Conservation (phyloP, 2,888 invertebrate genomes). For the Hypomecis punctinalis region DNA sequence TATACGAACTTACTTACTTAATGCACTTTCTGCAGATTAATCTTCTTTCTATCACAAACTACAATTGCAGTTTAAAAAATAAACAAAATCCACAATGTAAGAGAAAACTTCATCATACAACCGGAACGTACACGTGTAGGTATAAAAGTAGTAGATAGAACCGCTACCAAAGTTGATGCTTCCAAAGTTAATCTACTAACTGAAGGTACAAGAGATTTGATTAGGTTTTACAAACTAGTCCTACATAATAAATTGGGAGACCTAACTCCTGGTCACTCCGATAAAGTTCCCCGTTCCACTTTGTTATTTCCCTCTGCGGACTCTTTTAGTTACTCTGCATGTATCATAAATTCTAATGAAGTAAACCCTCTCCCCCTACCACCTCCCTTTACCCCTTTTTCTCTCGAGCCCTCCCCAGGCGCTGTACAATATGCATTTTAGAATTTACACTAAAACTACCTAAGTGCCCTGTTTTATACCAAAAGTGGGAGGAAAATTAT, state of each 20-base stretch:
- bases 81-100: no score
- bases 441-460: conserved; percentile 24
- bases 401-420: neutral
- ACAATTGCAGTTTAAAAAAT: no score
- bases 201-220: no score
- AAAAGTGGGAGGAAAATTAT: conserved; percentile 10
- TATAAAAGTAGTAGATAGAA: no score
- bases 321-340: conserved; percentile 23
- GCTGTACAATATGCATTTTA: conserved; percentile 22
- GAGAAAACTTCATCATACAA: no score
- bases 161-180: no score
- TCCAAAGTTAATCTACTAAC: no score
- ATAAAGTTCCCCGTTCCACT: conserved; percentile 16
- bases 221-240: neutral
- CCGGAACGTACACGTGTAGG: no score
- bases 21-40: no score
- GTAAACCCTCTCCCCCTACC: neutral
- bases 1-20: no score
- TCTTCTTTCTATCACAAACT: no score
- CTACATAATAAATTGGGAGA: conserved; percentile 8
- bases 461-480: conserved; percentile 14
- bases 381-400: neutral
- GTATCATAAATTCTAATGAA: conserved; percentile 32
- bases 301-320: conserved; percentile 19
- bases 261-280: conserved; percentile 8